These are phyloP conservation scores for Cyanoderma ruficeps DNA, from an alignment of 2,113 vertebrate genomes.

Conservation along the genomic window DNA sequence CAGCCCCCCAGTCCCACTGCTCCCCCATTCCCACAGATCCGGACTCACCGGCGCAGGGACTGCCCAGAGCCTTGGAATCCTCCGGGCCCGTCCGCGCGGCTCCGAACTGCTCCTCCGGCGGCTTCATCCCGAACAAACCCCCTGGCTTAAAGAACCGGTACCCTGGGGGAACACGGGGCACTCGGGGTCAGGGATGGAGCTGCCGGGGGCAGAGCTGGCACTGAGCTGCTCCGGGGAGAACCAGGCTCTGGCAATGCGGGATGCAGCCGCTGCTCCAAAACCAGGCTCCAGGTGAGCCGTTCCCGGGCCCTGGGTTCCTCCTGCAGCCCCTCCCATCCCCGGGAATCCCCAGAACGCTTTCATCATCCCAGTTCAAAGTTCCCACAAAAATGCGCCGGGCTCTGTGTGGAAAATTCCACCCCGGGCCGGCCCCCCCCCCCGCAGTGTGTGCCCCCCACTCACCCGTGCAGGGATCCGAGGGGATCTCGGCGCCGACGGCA, in stretches of 20 bases:
- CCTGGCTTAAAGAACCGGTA: slow-evolving; percentile 54
- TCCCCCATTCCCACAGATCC: background rate
- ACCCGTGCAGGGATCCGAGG: slow-evolving; percentile 23
- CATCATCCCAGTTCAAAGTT: background rate
- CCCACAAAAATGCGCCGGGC: background rate
- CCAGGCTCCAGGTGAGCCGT: background rate
- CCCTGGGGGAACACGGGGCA: background rate
- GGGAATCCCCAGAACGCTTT: background rate
- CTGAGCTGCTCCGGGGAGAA: fast-evolving
- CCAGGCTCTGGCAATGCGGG: background rate
- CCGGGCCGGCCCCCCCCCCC: fast-evolving
- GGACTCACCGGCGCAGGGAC: background rate
- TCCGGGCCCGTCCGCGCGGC: background rate
- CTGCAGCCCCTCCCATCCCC: background rate
- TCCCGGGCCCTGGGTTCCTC: background rate
- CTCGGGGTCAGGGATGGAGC: background rate
- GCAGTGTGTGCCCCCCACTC: background rate
- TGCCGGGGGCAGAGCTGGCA: background rate
- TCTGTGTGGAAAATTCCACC: background rate
- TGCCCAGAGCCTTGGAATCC: slow-evolving; percentile 21
- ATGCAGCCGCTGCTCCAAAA: fast-evolving
- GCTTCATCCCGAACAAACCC: background rate
- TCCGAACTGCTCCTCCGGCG: background rate
- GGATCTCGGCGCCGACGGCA: background rate
- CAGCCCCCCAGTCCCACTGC: background rate